Conservation (phyloP, 2,888 invertebrate genomes). For the Magallana nippona region DNA sequence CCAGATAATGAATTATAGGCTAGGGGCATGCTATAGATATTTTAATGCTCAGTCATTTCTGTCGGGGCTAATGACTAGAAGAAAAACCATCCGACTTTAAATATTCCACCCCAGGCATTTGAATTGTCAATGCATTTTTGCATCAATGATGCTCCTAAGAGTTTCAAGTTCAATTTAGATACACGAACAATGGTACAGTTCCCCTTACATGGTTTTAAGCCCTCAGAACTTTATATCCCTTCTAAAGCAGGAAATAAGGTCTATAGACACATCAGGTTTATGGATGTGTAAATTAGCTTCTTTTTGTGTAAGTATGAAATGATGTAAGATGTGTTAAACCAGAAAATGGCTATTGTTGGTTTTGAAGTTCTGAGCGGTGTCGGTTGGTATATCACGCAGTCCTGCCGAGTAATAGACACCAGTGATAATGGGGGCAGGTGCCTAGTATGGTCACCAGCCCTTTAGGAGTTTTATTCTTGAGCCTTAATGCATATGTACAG, state of each 20-base stretch:
- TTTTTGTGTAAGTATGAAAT: conserved; percentile 17
- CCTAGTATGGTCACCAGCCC: conserved; percentile 3
- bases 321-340: conserved; percentile 17
- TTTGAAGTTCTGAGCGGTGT: conserved; percentile 4
- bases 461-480: not conserved
- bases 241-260: conserved; percentile 15
- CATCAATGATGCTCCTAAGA: not conserved
- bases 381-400: conserved; percentile 1
- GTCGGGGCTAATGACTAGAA: conserved; percentile 34
- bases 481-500: conserved; percentile 17
- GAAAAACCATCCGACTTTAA: conserved; percentile 32
- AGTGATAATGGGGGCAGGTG: not conserved
- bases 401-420: conserved; percentile 12
- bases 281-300: conserved; percentile 19
- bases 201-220: conserved; percentile 6
- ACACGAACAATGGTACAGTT: not conserved
- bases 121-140: conserved; percentile 32
- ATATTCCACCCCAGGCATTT: conserved; percentile 39
- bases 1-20: conserved; percentile 40
- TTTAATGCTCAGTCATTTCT: conserved; percentile 37
- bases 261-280: conserved; percentile 13
- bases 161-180: conserved; percentile 20
- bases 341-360: not conserved
- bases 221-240: not conserved
- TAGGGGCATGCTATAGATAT: conserved; percentile 36